Evolutionary conservation across 2,888 invertebrate genomes (phyloP).

Genomic region (Harpagoxenus sublaevis): DNA sequence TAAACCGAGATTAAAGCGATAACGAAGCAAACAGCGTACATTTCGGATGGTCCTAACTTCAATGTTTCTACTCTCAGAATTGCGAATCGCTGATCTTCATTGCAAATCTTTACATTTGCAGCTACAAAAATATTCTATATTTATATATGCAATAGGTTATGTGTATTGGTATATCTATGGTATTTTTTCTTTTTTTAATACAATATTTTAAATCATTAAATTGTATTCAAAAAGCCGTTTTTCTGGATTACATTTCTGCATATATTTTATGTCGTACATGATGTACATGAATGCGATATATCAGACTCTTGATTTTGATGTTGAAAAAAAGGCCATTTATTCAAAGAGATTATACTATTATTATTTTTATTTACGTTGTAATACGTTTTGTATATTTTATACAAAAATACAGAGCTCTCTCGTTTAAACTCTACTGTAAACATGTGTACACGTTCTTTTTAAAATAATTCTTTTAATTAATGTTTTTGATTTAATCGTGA

Average conservation of each 20-base stretch:
- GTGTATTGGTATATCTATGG: too few species aligned
- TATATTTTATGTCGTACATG: neutral
- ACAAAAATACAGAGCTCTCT: neutral
- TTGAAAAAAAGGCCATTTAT: neutral
- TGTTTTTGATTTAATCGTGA: neutral
- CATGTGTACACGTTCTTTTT: neutral
- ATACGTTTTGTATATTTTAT: neutral
- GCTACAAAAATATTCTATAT: neutral
- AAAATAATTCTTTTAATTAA: conserved; percentile 1
- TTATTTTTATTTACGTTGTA: neutral
- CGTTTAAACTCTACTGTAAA: neutral
- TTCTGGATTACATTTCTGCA: neutral
- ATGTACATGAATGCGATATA: neutral
- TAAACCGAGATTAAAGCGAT: neutral
- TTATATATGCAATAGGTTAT: too few species aligned
- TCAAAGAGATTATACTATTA: neutral
- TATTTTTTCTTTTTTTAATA: neutral
- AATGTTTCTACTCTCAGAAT: neutral
- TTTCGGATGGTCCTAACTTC: neutral
- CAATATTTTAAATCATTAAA: conserved; percentile 7
- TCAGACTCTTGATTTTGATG: conserved; percentile 22
- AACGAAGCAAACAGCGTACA: neutral
- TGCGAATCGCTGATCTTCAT: neutral
- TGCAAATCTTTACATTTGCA: neutral
- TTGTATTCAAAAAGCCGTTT: conserved; percentile 2